These are phyloP conservation scores for Agrochola lota DNA, from an alignment of 2,888 invertebrate species.

Conservation along the genomic window DNA sequence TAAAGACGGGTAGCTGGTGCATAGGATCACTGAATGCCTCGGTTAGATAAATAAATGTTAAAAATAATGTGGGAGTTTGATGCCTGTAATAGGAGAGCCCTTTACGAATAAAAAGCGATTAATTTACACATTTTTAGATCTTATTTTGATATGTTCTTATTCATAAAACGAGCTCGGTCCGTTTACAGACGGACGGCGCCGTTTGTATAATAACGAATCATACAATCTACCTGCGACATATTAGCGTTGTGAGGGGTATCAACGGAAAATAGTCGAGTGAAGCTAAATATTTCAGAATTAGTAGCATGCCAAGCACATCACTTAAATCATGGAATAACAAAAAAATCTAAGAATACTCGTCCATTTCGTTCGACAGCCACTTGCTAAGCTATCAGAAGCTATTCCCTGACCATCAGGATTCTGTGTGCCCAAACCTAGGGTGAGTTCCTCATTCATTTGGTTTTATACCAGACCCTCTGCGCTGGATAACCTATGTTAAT, in stretches of 20 bases:
- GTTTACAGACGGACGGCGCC: no score
- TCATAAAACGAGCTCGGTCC: background rate
- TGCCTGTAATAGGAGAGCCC: background rate
- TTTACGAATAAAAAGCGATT: background rate
- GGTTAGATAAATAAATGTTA: background rate
- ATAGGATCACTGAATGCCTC: background rate
- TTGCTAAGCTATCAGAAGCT: background rate
- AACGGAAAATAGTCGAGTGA: background rate
- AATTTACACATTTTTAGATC: background rate
- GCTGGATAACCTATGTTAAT: background rate
- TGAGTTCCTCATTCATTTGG: background rate
- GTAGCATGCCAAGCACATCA: background rate
- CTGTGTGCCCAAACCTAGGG: background rate
- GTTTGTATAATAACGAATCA: no score
- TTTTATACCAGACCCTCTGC: background rate
- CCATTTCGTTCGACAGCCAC: background rate
- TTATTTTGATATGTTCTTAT: background rate
- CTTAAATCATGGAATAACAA: background rate
- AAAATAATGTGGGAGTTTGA: background rate
- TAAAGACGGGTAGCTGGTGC: background rate
- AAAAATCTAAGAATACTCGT: background rate
- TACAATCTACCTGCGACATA: no score
- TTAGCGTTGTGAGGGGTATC: background rate
- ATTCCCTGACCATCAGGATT: background rate
- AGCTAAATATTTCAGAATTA: background rate